Base-by-base conservation (phyloP, 1,140 invertebrate genomes). In the Pseudomyrmex pallidus region DNA sequence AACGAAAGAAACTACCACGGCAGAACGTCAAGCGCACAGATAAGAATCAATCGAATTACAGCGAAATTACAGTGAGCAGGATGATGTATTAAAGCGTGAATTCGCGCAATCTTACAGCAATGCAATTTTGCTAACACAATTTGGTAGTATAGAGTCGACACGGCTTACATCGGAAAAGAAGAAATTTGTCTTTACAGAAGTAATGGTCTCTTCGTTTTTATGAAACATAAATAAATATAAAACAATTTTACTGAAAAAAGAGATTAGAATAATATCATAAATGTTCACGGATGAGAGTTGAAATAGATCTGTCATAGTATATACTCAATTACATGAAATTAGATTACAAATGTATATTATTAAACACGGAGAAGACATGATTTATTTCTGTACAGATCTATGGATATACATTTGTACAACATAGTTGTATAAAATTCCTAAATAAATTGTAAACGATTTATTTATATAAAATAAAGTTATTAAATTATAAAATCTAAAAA, bases 81-180 rank as follows among this genome's bases (percentile, higher is more conserved):
- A 20, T 78, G 63, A 67, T 68, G 15, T 57, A 68, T 67, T 77
- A 57, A 77, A 77, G 15, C 48, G 2, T 67, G 62, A 77, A 77
- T 77, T 56, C 25, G 50, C 17, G 46, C 52, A 48, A 61, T 78
- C 17, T 68, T 57, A 17, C 25, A 13, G 50, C 54, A 78, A 57
- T 46, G 52, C 52, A 68, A 78, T 67, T 67, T 66, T 64, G 46
- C 10, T 74, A 62, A 63, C 20, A 20, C 72, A 63, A 50, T 74
- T 66, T 50, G 52, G 46, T 22, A 68, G 35, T 35, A 5, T 35
- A 56, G 1, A 46, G 44, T 15, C 13, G 57, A 56, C 25, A 20
- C 35, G 12, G 44, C 66, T 77, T 22, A 12, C 2, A 46, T 25
- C 56, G 12, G 54, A 63, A 3, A 54, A 4, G 17, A 54, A 25